Percentiles rank a stretch among this genome's conserved stretches.
These are phyloP conservation scores for Gymnogyps californianus DNA, from an alignment of 2,113 vertebrate genomes.

Conservation along the genomic window DNA sequence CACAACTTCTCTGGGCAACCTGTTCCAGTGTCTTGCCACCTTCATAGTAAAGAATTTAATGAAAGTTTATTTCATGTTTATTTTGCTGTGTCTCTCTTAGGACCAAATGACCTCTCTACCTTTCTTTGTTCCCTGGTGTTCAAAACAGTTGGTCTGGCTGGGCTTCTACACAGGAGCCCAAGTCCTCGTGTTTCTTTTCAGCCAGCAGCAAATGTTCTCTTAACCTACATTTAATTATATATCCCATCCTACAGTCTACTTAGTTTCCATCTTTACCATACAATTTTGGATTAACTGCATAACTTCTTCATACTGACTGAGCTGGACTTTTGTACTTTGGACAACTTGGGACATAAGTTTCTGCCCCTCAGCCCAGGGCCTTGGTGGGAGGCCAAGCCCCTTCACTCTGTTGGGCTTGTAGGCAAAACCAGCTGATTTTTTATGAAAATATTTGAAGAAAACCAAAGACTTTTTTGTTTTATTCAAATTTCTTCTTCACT, in stretches of 20 bases:
- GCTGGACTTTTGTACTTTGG: not conserved
- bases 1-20: too few species aligned
- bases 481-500: too few species aligned
- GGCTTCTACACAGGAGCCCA: not conserved
- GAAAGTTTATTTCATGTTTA: not conserved
- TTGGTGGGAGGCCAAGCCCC: not conserved
- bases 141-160: not conserved
- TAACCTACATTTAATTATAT: not conserved
- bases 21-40: too few species aligned
- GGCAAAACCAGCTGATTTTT: too few species aligned
- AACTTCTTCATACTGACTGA: not conserved
- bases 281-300: not conserved
- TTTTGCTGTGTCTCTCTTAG: not conserved
- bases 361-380: not conserved
- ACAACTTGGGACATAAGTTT: not conserved
- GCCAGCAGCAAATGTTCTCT: not conserved
- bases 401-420: not conserved
- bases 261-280: not conserved
- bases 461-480: too few species aligned
- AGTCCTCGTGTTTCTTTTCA: not conserved
- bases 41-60: not conserved
- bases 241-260: not conserved
- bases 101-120: not conserved
- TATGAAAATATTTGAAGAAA: too few species aligned
- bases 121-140: not conserved